Evolutionary conservation across 2,113 vertebrate species (phyloP).

Genomic region (Ahaetulla prasina): DNA sequence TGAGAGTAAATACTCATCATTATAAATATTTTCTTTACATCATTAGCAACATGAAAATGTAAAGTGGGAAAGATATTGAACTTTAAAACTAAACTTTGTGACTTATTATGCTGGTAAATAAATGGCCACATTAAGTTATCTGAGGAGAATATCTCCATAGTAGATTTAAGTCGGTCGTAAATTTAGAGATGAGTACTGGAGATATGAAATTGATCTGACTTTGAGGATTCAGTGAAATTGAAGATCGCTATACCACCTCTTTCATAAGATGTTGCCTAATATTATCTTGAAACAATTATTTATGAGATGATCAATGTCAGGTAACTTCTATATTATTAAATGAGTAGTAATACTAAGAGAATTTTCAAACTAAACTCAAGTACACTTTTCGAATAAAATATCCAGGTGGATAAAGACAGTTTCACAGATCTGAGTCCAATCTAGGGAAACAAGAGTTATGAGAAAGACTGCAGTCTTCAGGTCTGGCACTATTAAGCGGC

Average conservation of each 20-base stretch:
- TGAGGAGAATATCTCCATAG: neutral
- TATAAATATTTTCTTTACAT: neutral
- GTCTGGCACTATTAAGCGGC: neutral
- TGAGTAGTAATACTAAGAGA: neutral
- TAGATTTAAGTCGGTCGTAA: neutral
- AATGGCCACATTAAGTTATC: neutral
- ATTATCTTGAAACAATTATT: neutral
- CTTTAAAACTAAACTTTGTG: neutral
- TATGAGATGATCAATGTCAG: neutral
- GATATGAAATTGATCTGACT: neutral
- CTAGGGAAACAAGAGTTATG: neutral
- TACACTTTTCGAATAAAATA: neutral
- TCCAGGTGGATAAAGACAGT: neutral
- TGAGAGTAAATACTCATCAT: neutral
- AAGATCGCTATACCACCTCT: neutral
- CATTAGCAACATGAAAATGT: neutral
- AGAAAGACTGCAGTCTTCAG: neutral
- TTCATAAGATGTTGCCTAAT: neutral
- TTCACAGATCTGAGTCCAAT: neutral
- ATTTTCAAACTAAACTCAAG: neutral
- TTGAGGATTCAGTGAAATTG: neutral
- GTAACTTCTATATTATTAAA: neutral
- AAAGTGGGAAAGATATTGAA: neutral
- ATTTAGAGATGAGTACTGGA: neutral
- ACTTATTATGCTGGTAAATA: neutral